Conservation (phyloP, 1,140 invertebrate genomes). For the Akabosia matsudoensis region DNA sequence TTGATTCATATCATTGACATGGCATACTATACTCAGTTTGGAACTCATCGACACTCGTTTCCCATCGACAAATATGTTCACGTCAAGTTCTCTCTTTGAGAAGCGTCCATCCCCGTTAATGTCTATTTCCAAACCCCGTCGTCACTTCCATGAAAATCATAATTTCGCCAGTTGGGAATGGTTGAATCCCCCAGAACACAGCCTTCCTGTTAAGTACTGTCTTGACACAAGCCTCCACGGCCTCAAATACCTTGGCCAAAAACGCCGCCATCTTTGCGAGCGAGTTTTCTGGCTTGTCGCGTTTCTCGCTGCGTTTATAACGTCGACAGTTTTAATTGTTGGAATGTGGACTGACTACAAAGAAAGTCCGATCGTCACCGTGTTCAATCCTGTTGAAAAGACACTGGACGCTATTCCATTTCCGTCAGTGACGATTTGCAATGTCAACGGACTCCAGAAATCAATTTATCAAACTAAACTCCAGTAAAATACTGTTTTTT, state of each 20-base stretch:
- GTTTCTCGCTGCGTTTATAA: conserved; percentile 54
- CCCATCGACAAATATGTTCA: too few species aligned
- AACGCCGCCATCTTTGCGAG: neutral
- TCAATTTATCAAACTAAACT: neutral
- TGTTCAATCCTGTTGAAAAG: conserved; percentile 52
- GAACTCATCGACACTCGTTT: too few species aligned
- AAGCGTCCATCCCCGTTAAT: too few species aligned
- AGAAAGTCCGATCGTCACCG: conserved; percentile 59
- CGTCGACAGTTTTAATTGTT: conserved; percentile 54
- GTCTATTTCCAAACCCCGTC: too few species aligned
- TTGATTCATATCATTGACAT: too few species aligned
- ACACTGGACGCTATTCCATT: conserved; percentile 43
- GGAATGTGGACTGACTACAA: conserved; percentile 59
- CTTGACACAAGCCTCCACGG: neutral
- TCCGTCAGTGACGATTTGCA: conserved; percentile 43
- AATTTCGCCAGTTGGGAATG: neutral
- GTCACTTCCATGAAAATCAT: neutral
- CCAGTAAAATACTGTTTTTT: neutral
- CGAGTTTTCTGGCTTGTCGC: conserved; percentile 54
- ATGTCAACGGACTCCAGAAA: neutral
- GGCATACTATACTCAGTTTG: too few species aligned
- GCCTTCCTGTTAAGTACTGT: neutral
- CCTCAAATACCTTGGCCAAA: neutral
- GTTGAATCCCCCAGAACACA: neutral
- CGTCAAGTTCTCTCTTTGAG: too few species aligned